These are phyloP conservation scores for Bombyx mandarina DNA, from an alignment of 1,140 invertebrate genomes.

Conservation along the genomic window DNA sequence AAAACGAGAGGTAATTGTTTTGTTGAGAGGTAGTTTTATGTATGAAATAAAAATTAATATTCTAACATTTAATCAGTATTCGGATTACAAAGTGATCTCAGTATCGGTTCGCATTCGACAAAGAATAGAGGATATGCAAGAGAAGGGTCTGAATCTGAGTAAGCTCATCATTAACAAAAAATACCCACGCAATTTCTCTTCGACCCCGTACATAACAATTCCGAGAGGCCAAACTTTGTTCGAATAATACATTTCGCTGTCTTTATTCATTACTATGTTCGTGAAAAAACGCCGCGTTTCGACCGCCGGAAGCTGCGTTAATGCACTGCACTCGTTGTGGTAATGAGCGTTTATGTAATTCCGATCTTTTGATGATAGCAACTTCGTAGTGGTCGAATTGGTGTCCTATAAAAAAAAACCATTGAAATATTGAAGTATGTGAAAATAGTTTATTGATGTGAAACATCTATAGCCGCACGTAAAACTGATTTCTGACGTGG, in stretches of 20 bases:
- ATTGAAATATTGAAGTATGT: too few species aligned
- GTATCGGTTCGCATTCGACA: too few species aligned
- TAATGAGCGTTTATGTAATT: conserved; percentile 46
- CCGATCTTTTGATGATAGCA: conserved; percentile 23
- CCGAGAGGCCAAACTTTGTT: conserved; percentile 41
- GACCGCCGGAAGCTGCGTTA: conserved; percentile 11
- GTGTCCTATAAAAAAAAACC: conserved; percentile 9
- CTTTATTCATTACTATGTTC: conserved; percentile 5
- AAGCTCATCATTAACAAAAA: not conserved
- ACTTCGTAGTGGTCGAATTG: conserved; percentile 2
- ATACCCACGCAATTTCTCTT: conserved; percentile 19
- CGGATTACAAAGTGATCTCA: too few species aligned
- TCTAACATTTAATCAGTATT: too few species aligned
- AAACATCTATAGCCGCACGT: too few species aligned
- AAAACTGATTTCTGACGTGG: too few species aligned
- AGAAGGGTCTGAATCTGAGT: not conserved
- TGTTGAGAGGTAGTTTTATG: too few species aligned
- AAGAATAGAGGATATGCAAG: too few species aligned
- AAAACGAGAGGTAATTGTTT: too few species aligned
- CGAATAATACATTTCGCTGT: conserved; percentile 27
- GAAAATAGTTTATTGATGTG: too few species aligned
- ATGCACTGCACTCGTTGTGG: conserved; percentile 27
- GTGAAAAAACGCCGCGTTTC: conserved; percentile 2
- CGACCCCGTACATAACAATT: conserved; percentile 36
- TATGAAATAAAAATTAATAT: too few species aligned